Base-by-base conservation (phyloP, 2,888 invertebrate genomes). In the Drosophila ezoana region DNA sequence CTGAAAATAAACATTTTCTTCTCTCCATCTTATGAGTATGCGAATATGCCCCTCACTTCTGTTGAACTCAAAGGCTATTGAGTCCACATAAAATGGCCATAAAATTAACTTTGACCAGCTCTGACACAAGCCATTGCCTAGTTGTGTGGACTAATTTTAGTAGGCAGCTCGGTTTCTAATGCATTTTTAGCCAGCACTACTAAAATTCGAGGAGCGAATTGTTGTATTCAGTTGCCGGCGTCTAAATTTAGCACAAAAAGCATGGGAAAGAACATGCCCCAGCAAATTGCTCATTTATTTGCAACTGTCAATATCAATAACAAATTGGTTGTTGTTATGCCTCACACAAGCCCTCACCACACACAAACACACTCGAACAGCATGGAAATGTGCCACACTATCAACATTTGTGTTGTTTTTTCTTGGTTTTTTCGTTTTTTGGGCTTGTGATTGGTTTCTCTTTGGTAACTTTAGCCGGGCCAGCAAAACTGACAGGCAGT, bases 301-400 rank as follows among this genome's bases (percentile, higher is more conserved):
- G 84, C 83, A 86, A 88, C 86, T 86, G 89, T 86, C 86, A 89
- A 86, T 86, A 89, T 86, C 89, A 87, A 89, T 86, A 89, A 89
- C 88, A 86, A 86, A 86, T 86, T 76, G 76, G 76, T 76, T 88
- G 89, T 88, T 89, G 87, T 84, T 86, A 85, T 78, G 87, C 80
- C 72, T 52, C 74, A 66, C 78, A 79, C 71, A 75, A 53, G 59
- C 67, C 72, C 51, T 69, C 54, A 56, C 14, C 3, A 44, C n/a
- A 58, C 45, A 60, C 47, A 47, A 43, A 56, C 45, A 71, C 14
- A 61, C 32, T 73, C 10, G 51, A 51, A 56, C 14, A 16, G 23
- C 64, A 68, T 72, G 86, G 54, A 83, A 83, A 75, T 77, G 83
- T 73, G 83, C 76, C 67, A 74, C 81, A 88, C 82, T 88, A 86